Conservation (phyloP, 2,888 invertebrate genomes). For the Tigriopus californicus region DNA sequence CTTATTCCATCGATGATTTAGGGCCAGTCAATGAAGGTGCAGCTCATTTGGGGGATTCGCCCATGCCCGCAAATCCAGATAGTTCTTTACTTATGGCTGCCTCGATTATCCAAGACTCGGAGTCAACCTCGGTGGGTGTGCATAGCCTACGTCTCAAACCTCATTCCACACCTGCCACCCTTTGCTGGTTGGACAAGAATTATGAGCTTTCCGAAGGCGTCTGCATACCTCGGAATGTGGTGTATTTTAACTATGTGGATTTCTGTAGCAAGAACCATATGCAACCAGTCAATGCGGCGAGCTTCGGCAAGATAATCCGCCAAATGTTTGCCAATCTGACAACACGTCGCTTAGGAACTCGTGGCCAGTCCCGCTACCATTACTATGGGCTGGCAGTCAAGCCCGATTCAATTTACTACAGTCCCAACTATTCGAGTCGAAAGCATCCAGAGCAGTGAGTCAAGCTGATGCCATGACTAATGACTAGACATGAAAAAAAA, state of each 20-base stretch:
- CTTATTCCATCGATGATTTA: no score
- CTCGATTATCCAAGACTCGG: no score
- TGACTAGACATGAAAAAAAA: no score
- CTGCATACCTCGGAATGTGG: constrained; percentile 32
- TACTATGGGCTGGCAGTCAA: constrained; percentile 34
- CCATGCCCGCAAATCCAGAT: no score
- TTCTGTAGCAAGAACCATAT: constrained; percentile 31
- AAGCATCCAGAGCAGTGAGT: constrained; percentile 25
- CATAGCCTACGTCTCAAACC: constrained; percentile 21
- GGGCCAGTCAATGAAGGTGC: no score
- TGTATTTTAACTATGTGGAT: constrained; percentile 33
- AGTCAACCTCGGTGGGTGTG: no score
- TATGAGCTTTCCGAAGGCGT: constrained; percentile 34
- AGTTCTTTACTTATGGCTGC: no score
- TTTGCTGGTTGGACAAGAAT: constrained; percentile 31
- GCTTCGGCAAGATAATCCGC: constrained; percentile 35
- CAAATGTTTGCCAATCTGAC: constrained; percentile 34
- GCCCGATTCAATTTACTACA: constrained; percentile 30
- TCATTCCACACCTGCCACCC: constrained; percentile 27
- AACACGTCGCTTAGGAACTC: constrained; percentile 32
- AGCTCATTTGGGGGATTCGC: no score
- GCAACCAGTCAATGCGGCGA: constrained; percentile 34
- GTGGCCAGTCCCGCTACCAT: constrained; percentile 34
- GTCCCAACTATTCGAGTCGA: constrained; percentile 28
- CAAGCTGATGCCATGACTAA: no score